A percentile compares a stretch with the other conserved stretches of the same genome.
Evolutionary conservation across 1,140 invertebrate species (phyloP).

Genomic region (Whitmania pigra): DNA sequence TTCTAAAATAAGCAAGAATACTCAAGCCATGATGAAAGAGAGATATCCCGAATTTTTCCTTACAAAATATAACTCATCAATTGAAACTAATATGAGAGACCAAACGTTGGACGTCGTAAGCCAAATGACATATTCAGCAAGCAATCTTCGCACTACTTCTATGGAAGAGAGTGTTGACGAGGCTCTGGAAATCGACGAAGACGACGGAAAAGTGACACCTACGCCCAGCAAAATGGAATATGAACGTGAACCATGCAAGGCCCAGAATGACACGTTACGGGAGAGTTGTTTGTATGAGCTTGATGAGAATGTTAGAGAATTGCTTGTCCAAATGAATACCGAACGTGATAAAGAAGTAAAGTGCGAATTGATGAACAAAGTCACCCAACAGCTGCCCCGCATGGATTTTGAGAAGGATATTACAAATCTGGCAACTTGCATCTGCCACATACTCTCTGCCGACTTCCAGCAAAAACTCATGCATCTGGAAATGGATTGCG

Average conservation of each 20-base stretch:
- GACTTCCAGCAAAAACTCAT: slow-evolving; percentile 46
- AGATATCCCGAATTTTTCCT: slow-evolving; percentile 82
- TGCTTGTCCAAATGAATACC: slow-evolving; percentile 53
- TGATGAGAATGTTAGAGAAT: slow-evolving; percentile 51
- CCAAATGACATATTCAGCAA: slow-evolving; percentile 35
- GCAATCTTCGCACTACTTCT: slow-evolving; percentile 45
- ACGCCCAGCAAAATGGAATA: no score
- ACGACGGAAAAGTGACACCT: no score
- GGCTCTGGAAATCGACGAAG: slow-evolving; percentile 33
- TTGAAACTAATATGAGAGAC: slow-evolving; percentile 2
- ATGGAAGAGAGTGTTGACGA: slow-evolving; percentile 62
- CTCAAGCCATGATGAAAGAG: slow-evolving; percentile 69
- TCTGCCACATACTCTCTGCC: slow-evolving; percentile 45
- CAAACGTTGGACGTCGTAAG: slow-evolving; percentile 17
- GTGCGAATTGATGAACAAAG: slow-evolving; percentile 57
- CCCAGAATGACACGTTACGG: slow-evolving; percentile 10
- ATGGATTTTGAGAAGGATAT: slow-evolving; percentile 55
- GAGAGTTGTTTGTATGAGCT: slow-evolving; percentile 45
- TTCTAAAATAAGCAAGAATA: slow-evolving; percentile 74
- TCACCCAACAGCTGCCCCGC: slow-evolving; percentile 52
- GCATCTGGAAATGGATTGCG: slow-evolving; percentile 45
- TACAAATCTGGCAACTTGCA: slow-evolving; percentile 41
- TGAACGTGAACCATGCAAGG: no score
- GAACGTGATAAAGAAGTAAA: slow-evolving; percentile 54
- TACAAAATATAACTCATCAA: not conserved